Conservation (phyloP, 1,140 invertebrate species). For the Macrocentrus cingulum region DNA sequence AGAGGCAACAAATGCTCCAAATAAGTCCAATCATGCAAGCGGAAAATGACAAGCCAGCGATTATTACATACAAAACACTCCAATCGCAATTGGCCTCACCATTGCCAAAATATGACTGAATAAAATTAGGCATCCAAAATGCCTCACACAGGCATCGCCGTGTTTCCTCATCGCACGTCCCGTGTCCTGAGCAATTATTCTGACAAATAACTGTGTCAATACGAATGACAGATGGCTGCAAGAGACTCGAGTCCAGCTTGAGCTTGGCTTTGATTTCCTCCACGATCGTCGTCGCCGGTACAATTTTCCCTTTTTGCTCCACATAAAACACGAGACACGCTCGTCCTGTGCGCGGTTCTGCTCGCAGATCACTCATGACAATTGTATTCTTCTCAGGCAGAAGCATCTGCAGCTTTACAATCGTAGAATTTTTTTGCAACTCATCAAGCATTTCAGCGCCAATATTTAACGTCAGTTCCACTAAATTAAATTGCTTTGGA, state of each 20-base stretch:
- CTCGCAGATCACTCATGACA: slow-evolving; percentile 64
- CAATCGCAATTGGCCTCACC: slow-evolving; percentile 81
- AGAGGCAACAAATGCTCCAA: slow-evolving; percentile 73
- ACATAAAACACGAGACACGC: slow-evolving; percentile 68
- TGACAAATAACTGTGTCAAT: slow-evolving; percentile 85
- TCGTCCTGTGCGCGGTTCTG: slow-evolving; percentile 63
- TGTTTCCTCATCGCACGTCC: slow-evolving; percentile 81
- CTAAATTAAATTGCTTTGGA: slow-evolving; percentile 71
- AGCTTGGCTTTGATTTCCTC: slow-evolving; percentile 68
- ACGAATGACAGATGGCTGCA: slow-evolving; percentile 72
- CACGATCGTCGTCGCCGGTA: slow-evolving; percentile 64
- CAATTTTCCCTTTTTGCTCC: slow-evolving; percentile 54
- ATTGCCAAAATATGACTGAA: slow-evolving; percentile 66
- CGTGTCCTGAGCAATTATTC: slow-evolving; percentile 91
- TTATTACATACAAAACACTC: slow-evolving; percentile 85
- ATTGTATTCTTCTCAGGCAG: slow-evolving; percentile 70
- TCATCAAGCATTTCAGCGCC: slow-evolving; percentile 73
- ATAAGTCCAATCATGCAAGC: slow-evolving; percentile 66
- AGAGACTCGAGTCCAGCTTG: slow-evolving; percentile 69
- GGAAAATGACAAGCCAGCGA: slow-evolving; percentile 69
- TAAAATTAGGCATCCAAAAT: slow-evolving; percentile 90
- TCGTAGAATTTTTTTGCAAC: slow-evolving; percentile 73
- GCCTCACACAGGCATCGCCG: slow-evolving; percentile 87
- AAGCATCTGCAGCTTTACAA: slow-evolving; percentile 74
- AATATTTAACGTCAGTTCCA: slow-evolving; percentile 79